Conservation (phyloP, 2,888 invertebrate genomes). For the Acanthosepion pharaonis region DNA sequence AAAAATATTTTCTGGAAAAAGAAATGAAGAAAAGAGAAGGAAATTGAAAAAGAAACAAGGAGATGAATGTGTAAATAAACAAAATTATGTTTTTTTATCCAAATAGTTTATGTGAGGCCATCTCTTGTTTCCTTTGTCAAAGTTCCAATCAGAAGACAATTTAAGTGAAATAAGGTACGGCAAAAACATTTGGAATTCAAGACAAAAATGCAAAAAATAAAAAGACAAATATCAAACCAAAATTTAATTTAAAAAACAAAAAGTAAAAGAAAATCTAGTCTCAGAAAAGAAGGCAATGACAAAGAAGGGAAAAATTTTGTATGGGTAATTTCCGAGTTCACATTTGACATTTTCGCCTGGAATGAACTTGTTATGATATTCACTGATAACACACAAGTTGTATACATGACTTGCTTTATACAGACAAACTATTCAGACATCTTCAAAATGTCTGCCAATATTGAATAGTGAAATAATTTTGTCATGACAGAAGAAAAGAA, state of each 20-base stretch:
- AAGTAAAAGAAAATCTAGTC: background rate
- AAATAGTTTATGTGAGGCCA: background rate
- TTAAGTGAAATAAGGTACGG: background rate
- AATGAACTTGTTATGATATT: conserved; percentile 22
- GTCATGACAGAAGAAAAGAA: conserved; percentile 22
- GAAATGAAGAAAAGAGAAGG: background rate
- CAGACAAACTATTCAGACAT: conserved; percentile 9
- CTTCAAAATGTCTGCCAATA: conserved; percentile 14
- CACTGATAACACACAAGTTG: conserved; percentile 33
- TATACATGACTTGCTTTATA: conserved; percentile 21
- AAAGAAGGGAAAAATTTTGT: background rate
- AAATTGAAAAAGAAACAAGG: background rate
- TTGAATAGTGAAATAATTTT: conserved; percentile 21
- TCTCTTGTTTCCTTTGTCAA: conserved; percentile 18
- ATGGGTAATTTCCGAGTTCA: conserved; percentile 4
- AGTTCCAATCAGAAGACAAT: background rate
- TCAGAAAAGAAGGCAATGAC: background rate
- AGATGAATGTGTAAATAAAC: conserved; percentile 1
- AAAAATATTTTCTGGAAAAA: background rate
- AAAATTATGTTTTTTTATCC: background rate
- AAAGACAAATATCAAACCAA: background rate
- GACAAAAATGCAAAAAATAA: background rate
- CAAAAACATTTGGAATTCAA: background rate
- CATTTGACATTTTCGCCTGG: conserved; percentile 22
- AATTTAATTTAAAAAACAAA: conserved; percentile 3